Evolutionary conservation across 1,140 invertebrate species (phyloP).

Genomic region (Holcopasites calliopsidis): DNA sequence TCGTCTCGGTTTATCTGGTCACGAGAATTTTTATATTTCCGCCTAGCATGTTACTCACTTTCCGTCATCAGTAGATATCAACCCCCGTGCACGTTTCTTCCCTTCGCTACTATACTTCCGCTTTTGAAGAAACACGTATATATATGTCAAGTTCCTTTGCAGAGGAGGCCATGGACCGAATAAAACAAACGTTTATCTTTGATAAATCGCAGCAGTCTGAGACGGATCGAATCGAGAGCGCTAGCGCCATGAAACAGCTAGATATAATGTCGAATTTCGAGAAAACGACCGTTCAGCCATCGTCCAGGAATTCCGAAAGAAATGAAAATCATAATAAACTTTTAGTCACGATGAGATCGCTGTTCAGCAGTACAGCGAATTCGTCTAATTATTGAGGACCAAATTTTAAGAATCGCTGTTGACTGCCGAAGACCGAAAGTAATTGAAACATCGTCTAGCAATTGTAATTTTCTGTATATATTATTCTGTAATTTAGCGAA

Average conservation of each 20-base stretch:
- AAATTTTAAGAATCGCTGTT: background rate
- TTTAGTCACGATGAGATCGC: conserved; percentile 19
- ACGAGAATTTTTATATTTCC: conserved; percentile 23
- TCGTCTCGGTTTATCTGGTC: conserved; percentile 7
- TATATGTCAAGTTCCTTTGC: background rate
- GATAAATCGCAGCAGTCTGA: conserved; percentile 41
- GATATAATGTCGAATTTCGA: conserved; percentile 37
- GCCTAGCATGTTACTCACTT: background rate
- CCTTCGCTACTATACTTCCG: background rate
- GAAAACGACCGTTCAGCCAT: background rate
- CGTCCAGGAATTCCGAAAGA: background rate
- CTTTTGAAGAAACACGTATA: background rate
- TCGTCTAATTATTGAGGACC: background rate
- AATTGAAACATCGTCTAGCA: background rate
- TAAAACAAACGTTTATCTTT: conserved; percentile 51
- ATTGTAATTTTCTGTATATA: conserved; percentile 1
- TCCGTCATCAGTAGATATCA: background rate
- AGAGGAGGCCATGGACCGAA: conserved; percentile 55
- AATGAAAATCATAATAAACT: conserved; percentile 13
- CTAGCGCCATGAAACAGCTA: background rate
- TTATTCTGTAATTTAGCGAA: background rate
- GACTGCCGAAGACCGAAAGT: background rate
- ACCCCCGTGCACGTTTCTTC: background rate
- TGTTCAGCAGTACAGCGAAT: conserved; percentile 12
- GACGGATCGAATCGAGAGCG: background rate